Base-by-base conservation (phyloP, 1,140 invertebrate species). In the Wasmannia auropunctata region DNA sequence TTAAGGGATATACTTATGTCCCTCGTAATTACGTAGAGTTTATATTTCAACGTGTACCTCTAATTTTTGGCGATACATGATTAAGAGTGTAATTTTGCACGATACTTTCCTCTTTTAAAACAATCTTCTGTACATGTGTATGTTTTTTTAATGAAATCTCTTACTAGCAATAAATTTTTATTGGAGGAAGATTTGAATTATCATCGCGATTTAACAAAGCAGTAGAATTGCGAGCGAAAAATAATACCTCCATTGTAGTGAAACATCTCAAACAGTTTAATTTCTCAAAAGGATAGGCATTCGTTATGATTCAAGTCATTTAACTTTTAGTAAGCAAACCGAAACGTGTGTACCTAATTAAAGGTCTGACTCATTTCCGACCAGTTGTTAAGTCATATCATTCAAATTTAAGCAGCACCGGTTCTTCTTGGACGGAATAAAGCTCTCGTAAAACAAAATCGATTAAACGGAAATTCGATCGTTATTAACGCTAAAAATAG, bases 251-350 rank as follows among this genome's bases (percentile, higher is more conserved):
- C n/a, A 31, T 28, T 54, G 10, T 46, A 46, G 10, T 34, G 16
- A 77, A 46, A 31, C 60, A 11, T 65, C 40, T 63, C 22, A 49
- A 54, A 19, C n/a, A 19, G 54, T 67, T 80, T 37, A 40, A 67
- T 54, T 51, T 7, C 14, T 7, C 8, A 25, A 67, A n/a, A 14
- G 28, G 37, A 79, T 67, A 67, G 25, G 31, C 28, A 25, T 37
- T 11, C 40, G 28, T 63, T 79, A 79, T 54, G 43, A 80, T 49
- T 80, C 31, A 80, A 80, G 49, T 34, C 46, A 67, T 54, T 67
- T 67, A 80, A 67, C 19, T 51, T 67, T 43, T 25, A 80, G 3
- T 28, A 67, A 67, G 60, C 76, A 51, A 77, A 63, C 28, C 14
- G 43, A 65, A 79, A 37, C n/a, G 22, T n/a, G n/a, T n/a, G n/a